A percentile compares a stretch with the other conserved stretches of the same genome.
phyloP scores from a whole-genome alignment of 2,797 vertebrate genomes.

The Sebastes hopkinsi region DNA sequence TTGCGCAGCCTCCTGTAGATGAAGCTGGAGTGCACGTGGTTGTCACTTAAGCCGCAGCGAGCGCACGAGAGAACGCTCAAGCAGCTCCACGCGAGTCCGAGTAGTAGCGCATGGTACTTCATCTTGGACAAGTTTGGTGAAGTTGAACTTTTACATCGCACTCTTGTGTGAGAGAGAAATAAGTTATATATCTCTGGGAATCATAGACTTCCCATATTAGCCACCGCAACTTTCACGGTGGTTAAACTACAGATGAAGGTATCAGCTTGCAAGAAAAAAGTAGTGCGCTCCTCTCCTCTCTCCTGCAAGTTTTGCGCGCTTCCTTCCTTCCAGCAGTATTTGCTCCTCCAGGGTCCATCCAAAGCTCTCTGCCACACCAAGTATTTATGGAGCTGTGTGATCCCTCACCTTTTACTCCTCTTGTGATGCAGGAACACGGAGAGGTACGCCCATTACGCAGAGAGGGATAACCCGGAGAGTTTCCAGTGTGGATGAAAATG shows the following conservation, averaged over 20 bases:
- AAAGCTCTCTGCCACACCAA: constrained; percentile 48
- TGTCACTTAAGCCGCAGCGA: constrained; percentile 91
- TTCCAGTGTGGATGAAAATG: constrained; percentile 62
- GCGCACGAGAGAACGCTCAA: constrained; percentile 88
- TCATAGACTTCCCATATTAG: constrained; percentile 62
- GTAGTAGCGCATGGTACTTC: constrained; percentile 30
- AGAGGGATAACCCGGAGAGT: constrained; percentile 45
- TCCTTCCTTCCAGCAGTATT: constrained; percentile 37
- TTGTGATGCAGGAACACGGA: constrained; percentile 61
- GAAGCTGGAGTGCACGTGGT: constrained; percentile 99
- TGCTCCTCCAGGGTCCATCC: constrained; percentile 68
- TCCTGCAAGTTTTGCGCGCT: constrained; percentile 11
- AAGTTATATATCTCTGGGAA: constrained; percentile 19
- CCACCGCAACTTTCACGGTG: constrained; percentile 37
- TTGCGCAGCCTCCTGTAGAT: constrained; percentile 98
- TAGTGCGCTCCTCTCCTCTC: constrained; percentile 35
- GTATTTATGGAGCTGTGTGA: constrained; percentile 75
- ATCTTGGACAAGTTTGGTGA: constrained; percentile 37
- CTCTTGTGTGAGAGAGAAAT: constrained; percentile 10
- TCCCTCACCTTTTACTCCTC: constrained; percentile 75
- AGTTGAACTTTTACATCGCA: constrained; percentile 72
- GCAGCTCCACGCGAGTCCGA: constrained; percentile 91
- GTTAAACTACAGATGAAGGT: constrained; percentile 35
- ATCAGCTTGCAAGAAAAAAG: constrained; percentile 47
- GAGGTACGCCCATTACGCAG: constrained; percentile 74